phyloP scores from a whole-genome alignment of 92 coral and sea anemone genomes.

The Hydrozoanthus gracilis region DNA sequence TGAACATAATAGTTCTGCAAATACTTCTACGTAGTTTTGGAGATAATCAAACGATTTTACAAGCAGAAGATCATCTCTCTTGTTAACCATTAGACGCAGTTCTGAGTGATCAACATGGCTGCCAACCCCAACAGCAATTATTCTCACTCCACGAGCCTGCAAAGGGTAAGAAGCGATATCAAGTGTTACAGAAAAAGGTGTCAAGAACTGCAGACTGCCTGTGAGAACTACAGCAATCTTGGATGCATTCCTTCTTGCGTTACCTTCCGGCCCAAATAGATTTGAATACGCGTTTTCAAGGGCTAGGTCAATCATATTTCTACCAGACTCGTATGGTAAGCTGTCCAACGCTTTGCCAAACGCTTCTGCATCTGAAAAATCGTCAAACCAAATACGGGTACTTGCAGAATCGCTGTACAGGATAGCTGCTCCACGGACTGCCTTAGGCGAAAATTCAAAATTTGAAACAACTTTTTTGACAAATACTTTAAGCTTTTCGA shows the following conservation, averaged over 20 bases:
- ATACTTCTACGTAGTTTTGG: not conserved
- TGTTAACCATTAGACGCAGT: conserved; percentile 18
- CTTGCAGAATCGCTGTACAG: conserved; percentile 30
- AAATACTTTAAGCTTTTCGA: conserved; percentile 9
- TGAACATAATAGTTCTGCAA: conserved; percentile 9
- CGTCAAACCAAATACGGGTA: conserved; percentile 44
- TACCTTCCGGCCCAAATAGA: conserved; percentile 32
- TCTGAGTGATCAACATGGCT: conserved; percentile 11
- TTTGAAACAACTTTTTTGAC: not conserved
- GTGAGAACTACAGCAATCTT: conserved; percentile 27
- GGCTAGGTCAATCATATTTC: conserved; percentile 16
- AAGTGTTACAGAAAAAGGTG: conserved; percentile 22
- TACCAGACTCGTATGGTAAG: conserved; percentile 21
- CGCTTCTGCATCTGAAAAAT: conserved; percentile 25
- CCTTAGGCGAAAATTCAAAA: conserved; percentile 10
- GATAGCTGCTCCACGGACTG: conserved; percentile 23
- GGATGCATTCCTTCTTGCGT: conserved; percentile 1
- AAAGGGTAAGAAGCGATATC: conserved; percentile 38
- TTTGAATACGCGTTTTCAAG: conserved; percentile 32
- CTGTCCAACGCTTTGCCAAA: conserved; percentile 22
- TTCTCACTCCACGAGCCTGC: conserved; percentile 18
- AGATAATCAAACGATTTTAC: conserved; percentile 23
- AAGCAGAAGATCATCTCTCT: conserved; percentile 11
- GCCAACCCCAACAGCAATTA: conserved; percentile 33
- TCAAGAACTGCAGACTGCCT: conserved; percentile 21